Conservation (phyloP, 2,888 invertebrate genomes). For the Drosophila borborema region DNA sequence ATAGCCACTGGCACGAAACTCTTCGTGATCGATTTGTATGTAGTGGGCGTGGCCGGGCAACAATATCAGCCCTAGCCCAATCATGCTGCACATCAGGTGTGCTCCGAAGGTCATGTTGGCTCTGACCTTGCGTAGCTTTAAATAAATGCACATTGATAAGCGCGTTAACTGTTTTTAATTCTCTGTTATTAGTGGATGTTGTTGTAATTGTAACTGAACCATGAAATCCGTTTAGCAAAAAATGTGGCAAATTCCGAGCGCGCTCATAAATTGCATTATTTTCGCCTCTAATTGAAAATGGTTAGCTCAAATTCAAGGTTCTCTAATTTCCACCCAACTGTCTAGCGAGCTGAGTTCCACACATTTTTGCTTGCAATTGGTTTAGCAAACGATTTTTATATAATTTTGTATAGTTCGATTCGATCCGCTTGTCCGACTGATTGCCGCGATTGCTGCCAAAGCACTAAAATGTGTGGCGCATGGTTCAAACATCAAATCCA, state of each 20-base stretch:
- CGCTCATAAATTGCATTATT: slow-evolving; percentile 70
- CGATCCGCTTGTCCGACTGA: slow-evolving; percentile 43
- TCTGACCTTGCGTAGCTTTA: slow-evolving; percentile 55
- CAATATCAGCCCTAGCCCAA: slow-evolving; percentile 9
- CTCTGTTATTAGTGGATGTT: neutral
- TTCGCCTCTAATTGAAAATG: slow-evolving; percentile 37
- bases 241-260: slow-evolving; percentile 50
- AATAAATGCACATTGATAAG: slow-evolving; percentile 72
- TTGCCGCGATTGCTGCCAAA: slow-evolving; percentile 63
- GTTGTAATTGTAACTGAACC: slow-evolving; percentile 50
- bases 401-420: neutral
- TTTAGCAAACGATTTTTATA: neutral
- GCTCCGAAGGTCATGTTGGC: slow-evolving; percentile 37
- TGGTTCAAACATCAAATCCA: slow-evolving; percentile 50
- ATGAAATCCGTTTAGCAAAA: slow-evolving; percentile 62
- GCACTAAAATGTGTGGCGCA: slow-evolving; percentile 48
- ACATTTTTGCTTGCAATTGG: slow-evolving; percentile 43
- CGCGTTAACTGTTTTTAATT: slow-evolving; percentile 39
- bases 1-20: slow-evolving; percentile 73
- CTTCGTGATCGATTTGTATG: slow-evolving; percentile 80
- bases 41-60: slow-evolving; percentile 63
- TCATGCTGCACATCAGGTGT: slow-evolving; percentile 12
- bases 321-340: slow-evolving; percentile 50
- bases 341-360: slow-evolving; percentile 45
- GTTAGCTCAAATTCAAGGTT: slow-evolving; percentile 58